Percentiles rank a stretch among this genome's conserved stretches.
Evolutionary conservation across 2,113 vertebrate species (phyloP).

Genomic region (Ciconia maguari): DNA sequence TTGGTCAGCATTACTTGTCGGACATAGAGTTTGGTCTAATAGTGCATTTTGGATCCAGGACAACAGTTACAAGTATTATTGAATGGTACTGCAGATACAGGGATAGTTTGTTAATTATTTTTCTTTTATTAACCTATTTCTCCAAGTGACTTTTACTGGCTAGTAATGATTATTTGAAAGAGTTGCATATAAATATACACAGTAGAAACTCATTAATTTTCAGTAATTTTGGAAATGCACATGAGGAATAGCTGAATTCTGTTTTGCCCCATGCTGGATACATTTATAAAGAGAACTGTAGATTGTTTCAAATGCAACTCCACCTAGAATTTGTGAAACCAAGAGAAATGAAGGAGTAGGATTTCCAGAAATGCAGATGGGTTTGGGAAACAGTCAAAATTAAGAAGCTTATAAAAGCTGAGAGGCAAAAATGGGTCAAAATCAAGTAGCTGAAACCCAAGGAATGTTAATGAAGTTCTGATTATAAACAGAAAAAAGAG

Average conservation of each 20-base stretch:
- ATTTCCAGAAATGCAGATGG: neutral
- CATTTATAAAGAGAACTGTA: neutral
- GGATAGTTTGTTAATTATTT: neutral
- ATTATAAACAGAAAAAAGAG: neutral
- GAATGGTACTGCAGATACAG: neutral
- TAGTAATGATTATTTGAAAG: slow-evolving; percentile 23
- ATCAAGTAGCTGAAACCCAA: neutral
- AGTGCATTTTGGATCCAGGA: neutral
- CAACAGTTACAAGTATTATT: neutral
- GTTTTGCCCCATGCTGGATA: neutral
- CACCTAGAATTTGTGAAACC: neutral
- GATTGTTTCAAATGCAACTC: neutral
- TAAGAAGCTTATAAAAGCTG: neutral
- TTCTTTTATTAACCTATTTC: neutral
- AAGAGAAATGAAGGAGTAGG: neutral
- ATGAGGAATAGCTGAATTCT: neutral
- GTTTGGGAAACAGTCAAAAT: neutral
- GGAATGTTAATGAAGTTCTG: neutral
- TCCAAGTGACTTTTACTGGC: neutral
- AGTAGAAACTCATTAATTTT: slow-evolving; percentile 13
- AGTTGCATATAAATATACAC: neutral
- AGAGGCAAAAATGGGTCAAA: neutral
- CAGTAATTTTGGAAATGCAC: slow-evolving; percentile 23
- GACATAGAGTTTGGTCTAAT: neutral
- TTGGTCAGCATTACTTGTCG: neutral